Evolutionary conservation across 2,797 vertebrate genomes (phyloP).

Genomic region (Labeo calbasu): DNA sequence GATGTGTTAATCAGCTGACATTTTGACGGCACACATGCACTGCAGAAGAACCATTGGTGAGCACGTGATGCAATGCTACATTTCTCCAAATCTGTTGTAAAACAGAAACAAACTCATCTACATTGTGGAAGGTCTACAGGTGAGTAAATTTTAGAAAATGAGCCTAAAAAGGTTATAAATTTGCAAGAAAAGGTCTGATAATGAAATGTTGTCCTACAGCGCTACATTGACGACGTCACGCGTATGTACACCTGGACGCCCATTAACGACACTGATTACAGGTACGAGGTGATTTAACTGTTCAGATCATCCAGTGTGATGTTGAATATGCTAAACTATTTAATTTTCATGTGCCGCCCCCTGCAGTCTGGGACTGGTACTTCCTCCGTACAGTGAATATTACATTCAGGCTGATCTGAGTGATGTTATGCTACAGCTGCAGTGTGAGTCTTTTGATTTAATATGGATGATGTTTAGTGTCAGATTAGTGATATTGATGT

Average conservation of each 20-base stretch:
- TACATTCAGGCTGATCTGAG: conserved; percentile 97
- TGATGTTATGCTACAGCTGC: conserved; percentile 97
- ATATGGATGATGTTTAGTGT: neutral
- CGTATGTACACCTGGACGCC: conserved; percentile 95
- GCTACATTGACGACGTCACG: conserved; percentile 92
- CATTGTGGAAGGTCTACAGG: too few species aligned
- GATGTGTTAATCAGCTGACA: too few species aligned
- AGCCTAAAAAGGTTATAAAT: too few species aligned
- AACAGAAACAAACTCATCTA: too few species aligned
- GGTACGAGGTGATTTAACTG: conserved; percentile 75
- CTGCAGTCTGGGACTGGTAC: conserved; percentile 90
- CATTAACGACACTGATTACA: conserved; percentile 96
- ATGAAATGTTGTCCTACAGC: conserved; percentile 70
- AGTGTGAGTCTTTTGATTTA: conserved; percentile 88
- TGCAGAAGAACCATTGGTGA: too few species aligned
- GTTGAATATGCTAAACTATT: neutral
- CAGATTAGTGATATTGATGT: neutral
- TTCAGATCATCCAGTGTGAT: neutral
- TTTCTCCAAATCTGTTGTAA: neutral
- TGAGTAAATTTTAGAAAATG: too few species aligned
- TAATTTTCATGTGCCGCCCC: conserved; percentile 56
- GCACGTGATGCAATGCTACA: neutral
- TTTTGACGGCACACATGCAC: too few species aligned
- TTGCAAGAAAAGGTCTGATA: neutral
- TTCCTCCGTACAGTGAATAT: conserved; percentile 92